Percentiles rank a stretch among this genome's conserved stretches.
Conservation (phyloP, 2,797 vertebrate species). For the Sebastes matsubarae region DNA sequence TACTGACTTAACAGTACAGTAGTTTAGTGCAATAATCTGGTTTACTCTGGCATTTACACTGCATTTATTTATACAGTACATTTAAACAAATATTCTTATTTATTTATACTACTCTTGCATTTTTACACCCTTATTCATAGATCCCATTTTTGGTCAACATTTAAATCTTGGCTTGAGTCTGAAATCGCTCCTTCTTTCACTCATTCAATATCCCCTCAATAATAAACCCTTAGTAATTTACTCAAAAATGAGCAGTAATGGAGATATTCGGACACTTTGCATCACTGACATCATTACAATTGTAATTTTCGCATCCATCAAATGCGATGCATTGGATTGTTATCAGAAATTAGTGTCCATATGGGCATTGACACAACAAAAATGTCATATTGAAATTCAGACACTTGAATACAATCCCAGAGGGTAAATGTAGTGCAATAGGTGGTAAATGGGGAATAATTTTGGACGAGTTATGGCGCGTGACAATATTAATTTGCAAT, state of each 20-base stretch:
- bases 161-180: constrained; percentile 9
- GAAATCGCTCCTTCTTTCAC: not conserved
- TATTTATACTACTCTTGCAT: no score
- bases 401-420: not conserved
- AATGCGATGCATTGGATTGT: constrained; percentile 1
- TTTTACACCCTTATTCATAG: no score
- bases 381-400: not conserved
- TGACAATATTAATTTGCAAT: constrained; percentile 20
- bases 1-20: no score
- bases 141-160: not conserved
- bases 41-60: no score
- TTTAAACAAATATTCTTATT: no score
- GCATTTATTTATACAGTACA: no score
- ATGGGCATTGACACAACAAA: not conserved
- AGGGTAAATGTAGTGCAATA: not conserved
- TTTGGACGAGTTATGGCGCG: not conserved
- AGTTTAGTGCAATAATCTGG: no score
- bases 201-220: not conserved
- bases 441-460: not conserved
- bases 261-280: not conserved
- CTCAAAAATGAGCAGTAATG: not conserved
- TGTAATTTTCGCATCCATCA: constrained; percentile 7
- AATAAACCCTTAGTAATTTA: not conserved
- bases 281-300: not conserved
- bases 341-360: not conserved